A percentile compares a stretch with the other conserved stretches of the same genome.
These are phyloP conservation scores for Bergia sp. DNA, from an alignment of 92 coral and sea anemone genomes.

Conservation along the genomic window DNA sequence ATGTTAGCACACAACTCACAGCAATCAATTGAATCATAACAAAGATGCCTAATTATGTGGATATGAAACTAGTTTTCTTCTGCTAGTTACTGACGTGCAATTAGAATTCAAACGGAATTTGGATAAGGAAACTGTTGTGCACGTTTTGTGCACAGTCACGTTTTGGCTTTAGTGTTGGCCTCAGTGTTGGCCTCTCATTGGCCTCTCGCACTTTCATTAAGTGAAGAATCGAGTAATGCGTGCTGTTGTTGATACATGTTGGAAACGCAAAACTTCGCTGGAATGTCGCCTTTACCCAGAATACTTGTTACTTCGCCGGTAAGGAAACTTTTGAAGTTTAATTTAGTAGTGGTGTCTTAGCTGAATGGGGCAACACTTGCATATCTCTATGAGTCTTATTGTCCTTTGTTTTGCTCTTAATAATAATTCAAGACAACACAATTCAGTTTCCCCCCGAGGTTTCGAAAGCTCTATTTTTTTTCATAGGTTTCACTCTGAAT, in stretches of 20 bases:
- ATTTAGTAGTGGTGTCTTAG: background rate
- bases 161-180: background rate
- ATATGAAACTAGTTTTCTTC: background rate
- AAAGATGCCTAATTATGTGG: background rate
- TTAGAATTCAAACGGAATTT: background rate
- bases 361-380: background rate
- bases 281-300: conserved; percentile 14
- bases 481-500: background rate
- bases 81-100: background rate
- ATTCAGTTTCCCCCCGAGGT: too few species aligned
- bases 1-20: conserved; percentile 10
- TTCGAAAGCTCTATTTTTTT: background rate
- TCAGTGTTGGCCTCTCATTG: too few species aligned
- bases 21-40: background rate
- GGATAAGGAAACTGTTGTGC: background rate
- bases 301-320: conserved; percentile 33
- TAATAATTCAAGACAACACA: background rate
- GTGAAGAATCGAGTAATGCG: background rate
- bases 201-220: background rate
- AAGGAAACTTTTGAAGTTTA: background rate
- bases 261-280: conserved; percentile 17
- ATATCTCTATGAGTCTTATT: background rate
- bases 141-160: conserved; percentile 13
- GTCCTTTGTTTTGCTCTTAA: background rate
- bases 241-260: background rate